Evolutionary conservation across 2,888 invertebrate species (phyloP).

Genomic region (Melolontha melolontha): DNA sequence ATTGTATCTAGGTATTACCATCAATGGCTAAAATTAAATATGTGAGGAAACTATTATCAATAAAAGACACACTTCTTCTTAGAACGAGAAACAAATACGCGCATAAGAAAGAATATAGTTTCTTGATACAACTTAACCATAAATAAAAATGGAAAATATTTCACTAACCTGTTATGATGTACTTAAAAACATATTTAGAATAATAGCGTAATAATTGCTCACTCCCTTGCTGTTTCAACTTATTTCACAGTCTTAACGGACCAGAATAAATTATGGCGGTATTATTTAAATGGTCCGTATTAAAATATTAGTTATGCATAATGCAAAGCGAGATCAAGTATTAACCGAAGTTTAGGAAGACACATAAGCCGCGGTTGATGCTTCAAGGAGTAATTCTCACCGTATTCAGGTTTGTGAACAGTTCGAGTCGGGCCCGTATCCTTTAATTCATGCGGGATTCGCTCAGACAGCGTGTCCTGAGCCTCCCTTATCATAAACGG

Average conservation of each 20-base stretch:
- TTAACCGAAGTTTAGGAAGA: conserved; percentile 56
- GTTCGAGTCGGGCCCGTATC: conserved; percentile 52
- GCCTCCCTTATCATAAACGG: conserved; percentile 50
- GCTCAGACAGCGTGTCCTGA: conserved; percentile 47
- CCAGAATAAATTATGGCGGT: conserved; percentile 44
- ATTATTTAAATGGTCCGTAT: conserved; percentile 62
- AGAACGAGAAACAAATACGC: too few relatives aligned
- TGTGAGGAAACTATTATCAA: too few relatives aligned
- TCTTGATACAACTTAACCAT: too few relatives aligned
- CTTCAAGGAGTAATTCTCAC: conserved; percentile 56
- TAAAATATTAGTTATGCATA: conserved; percentile 64
- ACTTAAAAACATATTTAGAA: background rate
- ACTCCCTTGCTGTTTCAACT: conserved; percentile 15
- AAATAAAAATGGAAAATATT: too few relatives aligned
- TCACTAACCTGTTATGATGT: background rate
- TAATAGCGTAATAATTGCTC: background rate
- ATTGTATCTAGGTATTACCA: too few relatives aligned
- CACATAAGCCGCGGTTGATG: conserved; percentile 54
- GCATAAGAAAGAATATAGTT: too few relatives aligned
- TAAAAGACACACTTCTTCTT: too few relatives aligned
- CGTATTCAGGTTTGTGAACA: conserved; percentile 49
- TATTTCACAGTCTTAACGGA: conserved; percentile 31
- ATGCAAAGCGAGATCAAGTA: conserved; percentile 60
- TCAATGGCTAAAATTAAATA: too few relatives aligned
- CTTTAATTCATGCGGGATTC: conserved; percentile 55